Percentiles rank a stretch among this genome's conserved stretches.
These are phyloP conservation scores for Enteromius radiatus DNA, from an alignment of 2,797 vertebrate species.

Conservation along the genomic window DNA sequence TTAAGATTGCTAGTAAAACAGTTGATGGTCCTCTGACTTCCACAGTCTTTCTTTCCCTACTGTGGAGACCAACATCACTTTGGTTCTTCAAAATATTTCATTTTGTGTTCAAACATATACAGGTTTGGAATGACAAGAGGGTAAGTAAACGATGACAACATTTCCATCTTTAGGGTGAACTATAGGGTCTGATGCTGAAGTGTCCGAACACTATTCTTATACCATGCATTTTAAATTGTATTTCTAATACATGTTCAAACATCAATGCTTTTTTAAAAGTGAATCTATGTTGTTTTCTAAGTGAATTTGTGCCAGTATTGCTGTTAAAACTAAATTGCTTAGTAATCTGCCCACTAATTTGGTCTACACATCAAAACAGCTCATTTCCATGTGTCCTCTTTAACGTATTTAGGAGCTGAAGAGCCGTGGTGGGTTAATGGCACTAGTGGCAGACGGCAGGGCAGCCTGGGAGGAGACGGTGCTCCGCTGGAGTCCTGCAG, in stretches of 20 bases:
- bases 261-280: neutral
- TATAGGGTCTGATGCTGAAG: neutral
- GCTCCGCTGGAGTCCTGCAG: conserved; percentile 35
- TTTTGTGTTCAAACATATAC: neutral
- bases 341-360: neutral
- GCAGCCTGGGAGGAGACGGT: conserved; percentile 23
- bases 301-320: neutral
- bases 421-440: neutral
- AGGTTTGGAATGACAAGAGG: no score
- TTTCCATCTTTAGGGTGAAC: neutral
- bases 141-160: no score
- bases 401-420: conserved; percentile 21
- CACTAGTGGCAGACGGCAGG: conserved; percentile 29
- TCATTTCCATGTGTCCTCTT: conserved; percentile 1
- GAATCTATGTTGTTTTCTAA: neutral
- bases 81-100: no score
- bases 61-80: neutral
- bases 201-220: neutral
- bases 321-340: neutral
- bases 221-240: no score
- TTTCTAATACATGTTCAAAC: neutral
- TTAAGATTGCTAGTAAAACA: neutral
- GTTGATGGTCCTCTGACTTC: neutral
- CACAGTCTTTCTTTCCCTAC: neutral
- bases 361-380: conserved; percentile 4